Conservation (phyloP, 2,888 invertebrate species). For the Tenthredo amoena region DNA sequence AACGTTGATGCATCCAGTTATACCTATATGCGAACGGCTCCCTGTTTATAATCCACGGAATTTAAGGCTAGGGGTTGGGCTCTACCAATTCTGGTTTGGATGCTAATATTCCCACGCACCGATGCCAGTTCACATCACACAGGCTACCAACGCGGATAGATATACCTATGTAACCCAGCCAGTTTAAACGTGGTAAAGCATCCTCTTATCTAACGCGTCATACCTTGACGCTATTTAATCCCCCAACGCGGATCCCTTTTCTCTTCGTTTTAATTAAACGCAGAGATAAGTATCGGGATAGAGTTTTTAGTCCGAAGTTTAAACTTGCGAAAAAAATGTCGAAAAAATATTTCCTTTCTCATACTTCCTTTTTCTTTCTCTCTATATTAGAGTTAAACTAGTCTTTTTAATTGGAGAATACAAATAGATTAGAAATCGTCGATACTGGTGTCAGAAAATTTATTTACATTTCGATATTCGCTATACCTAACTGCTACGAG, state of each 20-base stretch:
- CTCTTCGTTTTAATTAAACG: not conserved
- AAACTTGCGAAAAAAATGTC: not conserved
- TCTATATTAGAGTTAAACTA: not conserved
- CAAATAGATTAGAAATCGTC: no score
- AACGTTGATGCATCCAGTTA: not conserved
- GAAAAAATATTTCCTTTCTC: not conserved
- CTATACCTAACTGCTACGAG: not conserved
- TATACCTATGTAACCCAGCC: not conserved
- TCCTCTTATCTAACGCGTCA: slow-evolving; percentile 1
- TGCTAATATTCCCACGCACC: slow-evolving; percentile 18
- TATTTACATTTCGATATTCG: not conserved
- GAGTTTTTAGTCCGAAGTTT: not conserved
- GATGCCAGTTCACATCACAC: not conserved
- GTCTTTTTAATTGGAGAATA: no score
- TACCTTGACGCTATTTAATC: not conserved
- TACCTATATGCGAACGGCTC: not conserved
- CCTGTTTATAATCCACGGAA: slow-evolving; percentile 1
- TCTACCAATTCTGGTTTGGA: not conserved
- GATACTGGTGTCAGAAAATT: no score
- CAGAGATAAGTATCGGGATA: not conserved
- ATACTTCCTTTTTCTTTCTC: not conserved
- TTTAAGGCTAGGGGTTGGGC: not conserved
- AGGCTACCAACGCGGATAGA: not conserved
- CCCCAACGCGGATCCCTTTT: not conserved
- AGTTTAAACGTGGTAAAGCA: slow-evolving; percentile 1